Base-by-base conservation (phyloP, 2,888 invertebrate genomes). In the Orthonychiurus folsomi region DNA sequence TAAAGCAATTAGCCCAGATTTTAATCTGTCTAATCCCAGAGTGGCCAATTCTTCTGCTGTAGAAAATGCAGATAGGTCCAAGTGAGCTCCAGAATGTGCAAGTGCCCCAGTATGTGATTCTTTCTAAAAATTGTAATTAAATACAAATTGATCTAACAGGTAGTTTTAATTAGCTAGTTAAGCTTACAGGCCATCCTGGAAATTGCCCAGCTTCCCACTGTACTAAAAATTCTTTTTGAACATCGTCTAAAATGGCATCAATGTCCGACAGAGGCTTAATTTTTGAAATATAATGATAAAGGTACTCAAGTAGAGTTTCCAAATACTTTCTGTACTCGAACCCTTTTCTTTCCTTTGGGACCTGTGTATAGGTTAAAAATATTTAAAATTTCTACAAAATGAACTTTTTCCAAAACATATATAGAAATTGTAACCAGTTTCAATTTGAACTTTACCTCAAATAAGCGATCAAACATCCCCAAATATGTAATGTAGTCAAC, bases 41-140 rank as follows among this genome's bases (percentile, higher is more conserved):
- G 96, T 95, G 0, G 97, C 96, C 67, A 99, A 78, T 78, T 99
- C 99, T 79, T 93, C 92, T 86, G 92, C 90, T 23, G 94, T 94
- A 0, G 93, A 93, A 77, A 97, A 99, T 0, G 95, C 94, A 0
- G 95, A 94, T n/a, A 99, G 80, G 78, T 99, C 99, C 68, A 99
- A 83, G 80, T 95, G 94, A 2, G 97, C 97, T 23, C 96, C 96
- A 3, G 93, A 86, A 76, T 95, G 91, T 0, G 94, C 88, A 67
- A 99, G 77, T 2, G 94, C 96, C 66, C 81, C 80, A 64, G 93
- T 90, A 56, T 90, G 90, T 0, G 90, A 87, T 79, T 96, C 95
- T 85, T 95, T 93, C 85, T 86, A 74, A 75, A 75, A 62, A 28
- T 28, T 20, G 18, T 28, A 2, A n/a, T 9, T 3, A 24, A 12